phyloP scores from a whole-genome alignment of 1,140 invertebrate genomes.

The Charaxes varanes region DNA sequence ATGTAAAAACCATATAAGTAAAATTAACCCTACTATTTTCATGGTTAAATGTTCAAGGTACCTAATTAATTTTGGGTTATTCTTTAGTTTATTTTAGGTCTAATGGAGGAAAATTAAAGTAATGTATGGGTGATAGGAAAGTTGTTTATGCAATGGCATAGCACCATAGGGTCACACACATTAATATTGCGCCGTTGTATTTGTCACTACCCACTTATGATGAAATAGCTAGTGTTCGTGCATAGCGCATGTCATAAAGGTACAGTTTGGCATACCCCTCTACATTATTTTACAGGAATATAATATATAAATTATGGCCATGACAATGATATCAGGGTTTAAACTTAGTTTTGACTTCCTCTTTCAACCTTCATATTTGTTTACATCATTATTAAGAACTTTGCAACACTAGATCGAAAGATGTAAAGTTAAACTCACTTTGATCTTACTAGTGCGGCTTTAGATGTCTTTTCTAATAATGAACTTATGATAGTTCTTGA shows the following conservation, averaged over 20 bases:
- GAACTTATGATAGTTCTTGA: too few species aligned
- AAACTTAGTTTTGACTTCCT: too few species aligned
- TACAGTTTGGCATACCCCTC: too few species aligned
- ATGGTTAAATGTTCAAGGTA: not conserved
- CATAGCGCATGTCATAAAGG: conserved; percentile 52
- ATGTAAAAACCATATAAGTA: not conserved
- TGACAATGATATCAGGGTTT: too few species aligned
- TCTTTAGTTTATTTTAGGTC: not conserved
- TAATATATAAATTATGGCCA: too few species aligned
- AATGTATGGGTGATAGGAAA: conserved; percentile 61
- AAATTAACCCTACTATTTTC: not conserved
- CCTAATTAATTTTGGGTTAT: not conserved
- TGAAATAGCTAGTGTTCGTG: conserved; percentile 46
- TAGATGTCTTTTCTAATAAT: too few species aligned
- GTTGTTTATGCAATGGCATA: conserved; percentile 42
- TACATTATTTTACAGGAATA: too few species aligned
- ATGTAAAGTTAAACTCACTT: too few species aligned
- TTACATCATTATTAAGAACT: too few species aligned
- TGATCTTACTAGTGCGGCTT: too few species aligned
- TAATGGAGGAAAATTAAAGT: conserved; percentile 1
- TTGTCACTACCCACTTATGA: conserved; percentile 29
- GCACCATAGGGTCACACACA: conserved; percentile 59
- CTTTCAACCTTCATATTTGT: too few species aligned
- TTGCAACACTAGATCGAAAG: too few species aligned
- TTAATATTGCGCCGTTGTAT: conserved; percentile 44